A percentile compares a stretch with the other conserved stretches of the same genome.
phyloP scores from a whole-genome alignment of 1,140 invertebrate genomes.

The Eriosoma lanigerum region DNA sequence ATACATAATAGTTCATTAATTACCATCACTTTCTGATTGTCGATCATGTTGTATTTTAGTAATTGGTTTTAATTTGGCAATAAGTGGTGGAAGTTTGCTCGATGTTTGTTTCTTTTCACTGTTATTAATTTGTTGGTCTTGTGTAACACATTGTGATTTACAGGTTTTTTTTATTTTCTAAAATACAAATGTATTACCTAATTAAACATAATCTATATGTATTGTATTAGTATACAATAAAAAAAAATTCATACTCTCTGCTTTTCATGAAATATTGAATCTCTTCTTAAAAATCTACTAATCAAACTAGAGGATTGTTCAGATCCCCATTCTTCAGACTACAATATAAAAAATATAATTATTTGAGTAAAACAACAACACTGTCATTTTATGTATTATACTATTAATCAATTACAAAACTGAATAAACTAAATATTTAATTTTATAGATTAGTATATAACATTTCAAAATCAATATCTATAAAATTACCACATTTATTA shows the following conservation, averaged over 20 bases:
- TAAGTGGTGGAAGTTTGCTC: conserved; percentile 62
- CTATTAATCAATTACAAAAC: too few relatives aligned
- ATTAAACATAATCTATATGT: not conserved
- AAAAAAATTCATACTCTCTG: conserved; percentile 54
- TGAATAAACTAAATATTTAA: too few relatives aligned
- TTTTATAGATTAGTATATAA: too few relatives aligned
- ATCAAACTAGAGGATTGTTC: conserved; percentile 72
- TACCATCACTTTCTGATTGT: conserved; percentile 71
- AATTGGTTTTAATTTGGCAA: conserved; percentile 70
- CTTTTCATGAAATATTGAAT: conserved; percentile 63
- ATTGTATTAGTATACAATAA: too few relatives aligned
- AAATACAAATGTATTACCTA: not conserved
- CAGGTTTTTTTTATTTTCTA: conserved; percentile 48
- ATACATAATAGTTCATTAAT: conserved; percentile 53
- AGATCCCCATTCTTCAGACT: conserved; percentile 75
- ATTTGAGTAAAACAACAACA: too few relatives aligned
- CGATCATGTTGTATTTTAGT: conserved; percentile 65
- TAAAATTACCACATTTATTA: too few relatives aligned
- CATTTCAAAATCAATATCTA: too few relatives aligned
- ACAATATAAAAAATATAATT: conserved; percentile 50
- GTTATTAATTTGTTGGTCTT: conserved; percentile 35
- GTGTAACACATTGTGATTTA: conserved; percentile 33
- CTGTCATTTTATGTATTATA: too few relatives aligned
- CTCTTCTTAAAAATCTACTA: conserved; percentile 68
- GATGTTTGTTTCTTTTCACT: conserved; percentile 52